Conservation (phyloP, 2,113 vertebrate species). For the Oryzias woworae region DNA sequence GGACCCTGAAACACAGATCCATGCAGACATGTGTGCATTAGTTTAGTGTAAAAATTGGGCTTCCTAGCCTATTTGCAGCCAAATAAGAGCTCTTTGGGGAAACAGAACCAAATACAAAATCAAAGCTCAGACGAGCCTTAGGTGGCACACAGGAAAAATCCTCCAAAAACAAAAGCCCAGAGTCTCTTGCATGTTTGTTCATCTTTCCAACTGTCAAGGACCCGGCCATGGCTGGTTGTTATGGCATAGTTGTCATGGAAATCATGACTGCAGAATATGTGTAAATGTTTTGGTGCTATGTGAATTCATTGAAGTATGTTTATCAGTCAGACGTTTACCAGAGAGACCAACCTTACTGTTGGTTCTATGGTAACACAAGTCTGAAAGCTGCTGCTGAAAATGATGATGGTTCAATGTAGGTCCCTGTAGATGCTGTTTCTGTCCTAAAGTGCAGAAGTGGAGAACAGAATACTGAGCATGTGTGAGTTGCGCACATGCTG, state of each 20-base stretch:
- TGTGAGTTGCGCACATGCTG: slow-evolving; percentile 27
- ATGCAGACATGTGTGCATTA: too few species aligned
- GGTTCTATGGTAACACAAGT: slow-evolving; percentile 10
- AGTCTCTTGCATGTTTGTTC: too few species aligned
- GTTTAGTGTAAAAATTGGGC: too few species aligned
- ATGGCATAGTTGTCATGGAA: slow-evolving; percentile 47
- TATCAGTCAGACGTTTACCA: neutral
- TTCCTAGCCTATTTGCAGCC: too few species aligned
- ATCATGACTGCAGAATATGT: slow-evolving; percentile 26
- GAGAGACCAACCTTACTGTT: neutral
- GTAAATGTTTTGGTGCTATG: slow-evolving; percentile 9
- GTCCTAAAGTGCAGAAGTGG: slow-evolving; percentile 41
- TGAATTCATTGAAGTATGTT: slow-evolving; percentile 26
- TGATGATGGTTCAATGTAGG: slow-evolving; percentile 46
- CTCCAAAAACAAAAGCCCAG: too few species aligned
- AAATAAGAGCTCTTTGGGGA: too few species aligned
- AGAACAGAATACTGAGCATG: slow-evolving; percentile 38
- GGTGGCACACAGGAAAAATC: too few species aligned
- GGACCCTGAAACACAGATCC: too few species aligned
- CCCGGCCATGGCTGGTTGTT: slow-evolving; percentile 38
- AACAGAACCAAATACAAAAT: too few species aligned
- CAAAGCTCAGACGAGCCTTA: too few species aligned
- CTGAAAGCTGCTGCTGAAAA: neutral
- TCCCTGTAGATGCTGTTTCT: slow-evolving; percentile 54
- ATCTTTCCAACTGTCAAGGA: slow-evolving; percentile 37